Evolutionary conservation across 2,113 vertebrate genomes (phyloP).

Genomic region (Scartelaos histophorus): DNA sequence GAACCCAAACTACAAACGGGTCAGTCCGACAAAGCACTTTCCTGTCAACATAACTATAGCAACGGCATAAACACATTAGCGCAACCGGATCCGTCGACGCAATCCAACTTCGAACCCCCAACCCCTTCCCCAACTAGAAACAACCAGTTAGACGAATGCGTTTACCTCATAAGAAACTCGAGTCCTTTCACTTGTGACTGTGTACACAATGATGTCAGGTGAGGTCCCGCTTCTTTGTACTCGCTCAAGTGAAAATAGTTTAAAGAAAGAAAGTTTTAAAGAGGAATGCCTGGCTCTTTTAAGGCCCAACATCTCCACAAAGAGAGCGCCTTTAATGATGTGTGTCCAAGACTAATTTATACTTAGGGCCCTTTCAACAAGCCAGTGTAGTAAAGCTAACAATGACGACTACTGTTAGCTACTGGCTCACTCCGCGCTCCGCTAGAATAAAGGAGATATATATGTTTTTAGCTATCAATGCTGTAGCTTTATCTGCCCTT

Average conservation of each 20-base stretch:
- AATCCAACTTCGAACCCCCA: slow-evolving; percentile 30
- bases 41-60: slow-evolving; percentile 23
- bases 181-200: slow-evolving; percentile 19
- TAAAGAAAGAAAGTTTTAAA: neutral
- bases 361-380: neutral
- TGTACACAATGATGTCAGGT: slow-evolving; percentile 30
- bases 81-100: slow-evolving; percentile 16
- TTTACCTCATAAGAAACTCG: neutral
- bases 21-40: slow-evolving; percentile 4
- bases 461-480: neutral
- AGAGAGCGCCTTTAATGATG: slow-evolving; percentile 21
- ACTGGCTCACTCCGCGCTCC: neutral
- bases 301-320: slow-evolving; percentile 8
- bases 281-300: slow-evolving; percentile 18
- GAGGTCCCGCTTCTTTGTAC: neutral
- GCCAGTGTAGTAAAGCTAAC: slow-evolving; percentile 4
- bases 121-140: slow-evolving; percentile 7
- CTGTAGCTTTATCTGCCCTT: neutral
- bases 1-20: neutral
- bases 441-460: neutral
- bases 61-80: slow-evolving; percentile 30
- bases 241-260: slow-evolving; percentile 2
- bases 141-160: slow-evolving; percentile 15
- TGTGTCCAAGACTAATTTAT: neutral
- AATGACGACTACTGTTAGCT: slow-evolving; percentile 14